Conservation (phyloP, 1,140 invertebrate genomes). For the Telenomus remus region DNA sequence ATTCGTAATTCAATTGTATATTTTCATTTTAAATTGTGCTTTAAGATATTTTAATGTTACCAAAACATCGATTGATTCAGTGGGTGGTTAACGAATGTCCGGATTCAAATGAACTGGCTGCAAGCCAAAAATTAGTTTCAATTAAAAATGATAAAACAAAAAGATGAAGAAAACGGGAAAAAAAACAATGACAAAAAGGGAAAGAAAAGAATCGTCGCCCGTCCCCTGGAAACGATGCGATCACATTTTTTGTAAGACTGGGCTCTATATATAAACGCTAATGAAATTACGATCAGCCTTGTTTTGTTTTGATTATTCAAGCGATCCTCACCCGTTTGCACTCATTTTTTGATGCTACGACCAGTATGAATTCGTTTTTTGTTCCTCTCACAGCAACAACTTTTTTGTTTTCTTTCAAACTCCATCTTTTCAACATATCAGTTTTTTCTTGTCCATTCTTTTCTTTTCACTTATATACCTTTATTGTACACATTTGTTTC, state of each 20-base stretch:
- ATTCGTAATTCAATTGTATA: conserved; percentile 75
- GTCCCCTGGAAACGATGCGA: conserved; percentile 72
- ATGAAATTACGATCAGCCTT: conserved; percentile 69
- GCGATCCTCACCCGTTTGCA: conserved; percentile 62
- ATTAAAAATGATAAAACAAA: conserved; percentile 32
- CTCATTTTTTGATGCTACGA: conserved; percentile 8
- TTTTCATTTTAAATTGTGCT: conserved; percentile 74
- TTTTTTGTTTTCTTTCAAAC: conserved; percentile 22
- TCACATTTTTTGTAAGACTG: conserved; percentile 76
- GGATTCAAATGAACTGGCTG: conserved; percentile 64
- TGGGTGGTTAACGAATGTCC: conserved; percentile 47
- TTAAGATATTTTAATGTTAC: conserved; percentile 71
- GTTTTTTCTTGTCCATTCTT: conserved; percentile 27
- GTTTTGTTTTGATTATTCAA: conserved; percentile 71
- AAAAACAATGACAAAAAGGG: conserved; percentile 48
- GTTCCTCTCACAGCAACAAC: neutral
- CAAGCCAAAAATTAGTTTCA: conserved; percentile 71
- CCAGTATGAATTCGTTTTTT: neutral
- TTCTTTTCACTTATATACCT: neutral
- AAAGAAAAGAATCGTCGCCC: conserved; percentile 69
- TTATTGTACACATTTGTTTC: conserved; percentile 18
- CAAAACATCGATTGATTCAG: conserved; percentile 62
- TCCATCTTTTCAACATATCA: neutral
- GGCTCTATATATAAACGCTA: conserved; percentile 76
- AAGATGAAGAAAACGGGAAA: conserved; percentile 44